Conservation (phyloP, 2,113 vertebrate species). For the Hippocampus mohnikei region DNA sequence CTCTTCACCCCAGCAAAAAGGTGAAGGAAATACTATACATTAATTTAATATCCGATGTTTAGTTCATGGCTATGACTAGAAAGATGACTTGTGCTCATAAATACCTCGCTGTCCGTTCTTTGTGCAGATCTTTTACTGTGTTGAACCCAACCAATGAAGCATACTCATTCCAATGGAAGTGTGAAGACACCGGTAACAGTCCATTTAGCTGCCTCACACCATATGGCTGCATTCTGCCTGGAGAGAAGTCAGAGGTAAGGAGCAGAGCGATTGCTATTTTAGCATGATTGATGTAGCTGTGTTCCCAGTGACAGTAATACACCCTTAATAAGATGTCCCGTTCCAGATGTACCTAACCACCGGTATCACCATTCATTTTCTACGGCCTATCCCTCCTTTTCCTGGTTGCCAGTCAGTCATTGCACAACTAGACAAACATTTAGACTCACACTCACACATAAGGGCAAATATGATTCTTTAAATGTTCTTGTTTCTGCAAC, state of each 20-base stretch:
- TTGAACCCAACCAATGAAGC: conserved; percentile 79
- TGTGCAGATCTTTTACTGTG: conserved; percentile 77
- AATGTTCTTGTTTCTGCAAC: no score
- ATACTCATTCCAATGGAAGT: conserved; percentile 82
- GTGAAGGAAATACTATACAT: conserved; percentile 49
- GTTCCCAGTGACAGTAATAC: neutral
- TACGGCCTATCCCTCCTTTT: neutral
- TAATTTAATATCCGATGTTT: neutral
- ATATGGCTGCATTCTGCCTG: conserved; percentile 72
- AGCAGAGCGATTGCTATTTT: neutral
- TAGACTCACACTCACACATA: neutral
- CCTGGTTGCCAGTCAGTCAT: neutral
- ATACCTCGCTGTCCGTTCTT: conserved; percentile 5
- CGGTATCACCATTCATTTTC: neutral
- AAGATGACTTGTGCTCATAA: neutral
- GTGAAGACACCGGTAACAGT: conserved; percentile 66
- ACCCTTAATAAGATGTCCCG: neutral
- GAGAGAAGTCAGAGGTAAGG: conserved; percentile 79
- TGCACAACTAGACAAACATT: neutral
- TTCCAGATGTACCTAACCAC: neutral
- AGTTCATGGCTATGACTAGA: neutral
- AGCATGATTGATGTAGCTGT: neutral
- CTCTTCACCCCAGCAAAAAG: conserved; percentile 58
- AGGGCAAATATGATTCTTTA: neutral
- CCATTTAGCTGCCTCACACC: conserved; percentile 79